phyloP scores from a whole-genome alignment of 2,113 vertebrate species.

The Zeus faber region DNA sequence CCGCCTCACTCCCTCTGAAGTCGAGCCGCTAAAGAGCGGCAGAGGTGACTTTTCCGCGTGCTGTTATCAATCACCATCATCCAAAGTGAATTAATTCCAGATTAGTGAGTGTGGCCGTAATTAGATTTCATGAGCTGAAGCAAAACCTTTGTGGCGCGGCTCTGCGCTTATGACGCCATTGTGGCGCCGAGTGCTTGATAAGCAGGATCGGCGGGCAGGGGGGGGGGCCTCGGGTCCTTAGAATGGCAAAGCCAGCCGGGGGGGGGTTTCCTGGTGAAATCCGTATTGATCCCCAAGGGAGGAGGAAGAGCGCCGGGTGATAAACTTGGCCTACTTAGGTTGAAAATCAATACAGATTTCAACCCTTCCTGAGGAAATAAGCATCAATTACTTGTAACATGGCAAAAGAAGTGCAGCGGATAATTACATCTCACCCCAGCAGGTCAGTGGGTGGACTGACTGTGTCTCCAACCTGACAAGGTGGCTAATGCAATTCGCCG shows the following conservation, averaged over 20 bases:
- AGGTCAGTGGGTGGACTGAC: conserved; percentile 55
- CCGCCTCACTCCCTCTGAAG: conserved; percentile 34
- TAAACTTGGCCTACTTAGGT: conserved; percentile 86
- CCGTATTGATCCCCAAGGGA: conserved; percentile 83
- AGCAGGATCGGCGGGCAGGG: conserved; percentile 20
- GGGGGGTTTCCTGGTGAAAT: conserved; percentile 74
- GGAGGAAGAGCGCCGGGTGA: conserved; percentile 74
- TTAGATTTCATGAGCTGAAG: conserved; percentile 55
- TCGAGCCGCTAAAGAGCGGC: conserved; percentile 47
- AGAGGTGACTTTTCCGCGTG: conserved; percentile 55
- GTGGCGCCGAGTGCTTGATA: conserved; percentile 47
- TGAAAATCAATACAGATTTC: conserved; percentile 85
- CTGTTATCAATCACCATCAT: conserved; percentile 66
- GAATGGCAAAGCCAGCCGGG: conserved; percentile 38
- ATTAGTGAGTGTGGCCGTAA: conserved; percentile 61
- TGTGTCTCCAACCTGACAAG: conserved; percentile 55
- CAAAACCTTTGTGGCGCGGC: conserved; percentile 30
- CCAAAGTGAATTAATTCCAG: conserved; percentile 68
- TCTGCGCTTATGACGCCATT: conserved; percentile 26
- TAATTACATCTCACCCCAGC: conserved; percentile 76
- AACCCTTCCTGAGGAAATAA: conserved; percentile 81
- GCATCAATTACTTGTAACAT: conserved; percentile 74
- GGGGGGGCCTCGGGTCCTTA: conserved; percentile 44
- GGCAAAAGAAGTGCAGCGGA: conserved; percentile 56
- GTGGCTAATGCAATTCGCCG: conserved; percentile 47